A percentile compares a stretch with the other conserved stretches of the same genome.
phyloP scores from a whole-genome alignment of 2,113 vertebrate genomes.

The Epinephelus cyanopodus region DNA sequence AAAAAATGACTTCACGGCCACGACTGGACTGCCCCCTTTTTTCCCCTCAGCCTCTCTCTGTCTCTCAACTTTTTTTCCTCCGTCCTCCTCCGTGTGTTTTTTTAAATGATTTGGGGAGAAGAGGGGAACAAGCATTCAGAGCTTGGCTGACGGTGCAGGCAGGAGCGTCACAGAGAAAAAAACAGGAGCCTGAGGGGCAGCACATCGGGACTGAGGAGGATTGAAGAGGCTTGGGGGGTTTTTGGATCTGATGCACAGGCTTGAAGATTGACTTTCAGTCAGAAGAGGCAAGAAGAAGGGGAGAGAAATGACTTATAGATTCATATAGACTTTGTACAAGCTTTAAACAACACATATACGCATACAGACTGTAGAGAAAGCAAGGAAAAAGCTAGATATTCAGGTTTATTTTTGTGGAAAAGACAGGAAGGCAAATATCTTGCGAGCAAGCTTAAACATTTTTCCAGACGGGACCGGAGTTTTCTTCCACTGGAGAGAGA shows the following conservation, averaged over 20 bases:
- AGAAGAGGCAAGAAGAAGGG: conserved; percentile 34
- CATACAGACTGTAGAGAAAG: conserved; percentile 10
- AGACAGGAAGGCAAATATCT: conserved; percentile 30
- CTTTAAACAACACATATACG: conserved; percentile 15
- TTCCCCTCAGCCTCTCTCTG: conserved; percentile 75
- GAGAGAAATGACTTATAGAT: conserved; percentile 31
- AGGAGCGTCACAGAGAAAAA: conserved; percentile 71
- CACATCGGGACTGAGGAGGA: conserved; percentile 54
- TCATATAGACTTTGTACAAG: conserved; percentile 20
- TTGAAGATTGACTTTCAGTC: conserved; percentile 48
- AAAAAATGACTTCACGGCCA: conserved; percentile 77
- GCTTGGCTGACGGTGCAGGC: conserved; percentile 80
- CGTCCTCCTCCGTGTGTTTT: conserved; percentile 62
- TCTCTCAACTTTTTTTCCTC: conserved; percentile 69
- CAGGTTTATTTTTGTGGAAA: conserved; percentile 44
- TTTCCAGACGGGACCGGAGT: conserved; percentile 42
- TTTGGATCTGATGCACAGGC: conserved; percentile 65
- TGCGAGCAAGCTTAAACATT: conserved; percentile 38
- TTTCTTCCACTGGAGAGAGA: conserved; percentile 35
- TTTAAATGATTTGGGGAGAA: conserved; percentile 83
- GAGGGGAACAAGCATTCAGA: conserved; percentile 78
- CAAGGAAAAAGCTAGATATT: conserved; percentile 30
- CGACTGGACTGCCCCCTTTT: conserved; percentile 75
- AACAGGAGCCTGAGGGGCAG: conserved; percentile 65
- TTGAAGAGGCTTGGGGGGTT: conserved; percentile 43